Base-by-base conservation (phyloP, 2,888 invertebrate species). In the Temnothorax ravouxi region DNA sequence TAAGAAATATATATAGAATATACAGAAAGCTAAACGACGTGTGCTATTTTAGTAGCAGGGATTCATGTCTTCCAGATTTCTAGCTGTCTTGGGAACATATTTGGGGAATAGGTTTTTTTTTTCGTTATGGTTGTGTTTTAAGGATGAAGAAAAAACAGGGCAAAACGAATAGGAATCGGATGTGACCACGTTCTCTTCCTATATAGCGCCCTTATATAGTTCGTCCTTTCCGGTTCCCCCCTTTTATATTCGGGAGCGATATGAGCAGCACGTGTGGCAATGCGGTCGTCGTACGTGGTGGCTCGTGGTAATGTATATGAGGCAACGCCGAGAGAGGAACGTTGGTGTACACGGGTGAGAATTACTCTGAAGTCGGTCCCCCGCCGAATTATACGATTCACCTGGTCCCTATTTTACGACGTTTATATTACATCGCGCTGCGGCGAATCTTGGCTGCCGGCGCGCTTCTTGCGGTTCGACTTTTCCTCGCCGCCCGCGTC, bases 361-460 rank as follows among this genome's bases (percentile, higher is more conserved):
- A 93, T 93, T 92, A 92, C 92, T 93, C 91, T 89, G 89, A 91
- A 92, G 91, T 91, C 89, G 90, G 91, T 88, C 91, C 90, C 87
- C 91, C 91, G 92, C 91, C 91, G 92, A 94, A 94, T 94, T 94
- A 94, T 94, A 93, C 93, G 94, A 94, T 94, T 94, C 94, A 94
- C 94, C 94, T 94, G 94, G 92, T 94, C 93, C 94, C 94, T 94
- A 94, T 94, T 94, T 94, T 94, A 94, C 93, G 94, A 94, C 94
- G 93, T 94, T 94, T 94, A 94, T 94, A 94, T 94, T 94, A 94
- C 94, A 92, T 91, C 89, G 89, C 87, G 88, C 88, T 91, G 92
- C 88, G 91, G 91, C 88, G 90, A 91, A 91, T 93, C 93, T 93
- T 92, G 92, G 91, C 91, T 91, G 86, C 89, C 88, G 82, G 54